Base-by-base conservation (phyloP, 2,113 vertebrate genomes). In the Dissostichus mawsoni region DNA sequence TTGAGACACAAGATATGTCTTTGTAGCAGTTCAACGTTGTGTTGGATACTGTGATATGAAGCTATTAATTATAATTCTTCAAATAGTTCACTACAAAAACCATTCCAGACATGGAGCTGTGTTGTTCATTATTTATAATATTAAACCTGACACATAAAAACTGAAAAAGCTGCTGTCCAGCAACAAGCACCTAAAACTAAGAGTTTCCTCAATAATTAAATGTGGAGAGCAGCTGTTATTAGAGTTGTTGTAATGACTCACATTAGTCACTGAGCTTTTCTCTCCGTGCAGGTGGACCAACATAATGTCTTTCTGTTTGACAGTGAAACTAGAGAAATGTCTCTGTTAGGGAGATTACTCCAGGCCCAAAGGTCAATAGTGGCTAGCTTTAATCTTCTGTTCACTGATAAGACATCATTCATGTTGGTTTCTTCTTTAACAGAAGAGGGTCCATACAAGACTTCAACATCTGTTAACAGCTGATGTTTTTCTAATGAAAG, bases 211-310 rank as follows among this genome's bases (percentile, higher is more conserved):
- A 81, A 87, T 89, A 84, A 89, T 92, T 79, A 70, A 89, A 69
- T 25, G 17, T 36, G 23, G 8, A 58, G 63, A 78, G 70, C n/a
- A 66, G 80, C 71, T 78, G 0, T 74, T 87, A 63, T 86, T 78
- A 47, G 74, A 80, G 78, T 25, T 17, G 74, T 70, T 80, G 50
- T 90, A 87, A 89, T 87, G 87, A 78, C 62, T 63, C 83, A 61
- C 85, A 90, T 89, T 78, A 69, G 81, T 90, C 87, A 87, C 69
- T 17, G 66, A 53, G 67, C 29, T 53, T 83, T 68, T 72, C 72
- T 68, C 14, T 75, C 17, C 80, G 55, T 80, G 44, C 82, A 51
- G 55, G 1, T 18, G 70, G 55, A 77, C 36, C 56, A 20, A 14
- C 4, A 14, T 65, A 75, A 74, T 17, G 73, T 73, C 16, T 66